Percentiles rank a stretch among this genome's conserved stretches.
Evolutionary conservation across 2,888 invertebrate genomes (phyloP).

Genomic region (Napeogenes inachia): DNA sequence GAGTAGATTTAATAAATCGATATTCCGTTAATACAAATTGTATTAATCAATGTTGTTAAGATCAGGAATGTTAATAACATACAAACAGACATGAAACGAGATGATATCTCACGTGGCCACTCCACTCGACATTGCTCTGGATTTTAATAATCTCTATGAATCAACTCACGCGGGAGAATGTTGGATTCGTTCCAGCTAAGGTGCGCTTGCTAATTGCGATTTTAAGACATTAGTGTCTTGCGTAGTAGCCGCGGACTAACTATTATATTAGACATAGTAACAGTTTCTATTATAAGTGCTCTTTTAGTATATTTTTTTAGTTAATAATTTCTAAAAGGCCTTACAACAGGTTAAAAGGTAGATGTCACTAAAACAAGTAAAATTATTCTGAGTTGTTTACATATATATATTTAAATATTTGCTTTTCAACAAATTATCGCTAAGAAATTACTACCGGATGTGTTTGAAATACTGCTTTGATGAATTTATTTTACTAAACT

Average conservation of each 20-base stretch:
- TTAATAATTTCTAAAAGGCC: too few species aligned
- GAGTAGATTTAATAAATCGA: background rate
- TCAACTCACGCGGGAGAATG: background rate
- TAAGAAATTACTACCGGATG: background rate
- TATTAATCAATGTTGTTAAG: slow-evolving; percentile 5
- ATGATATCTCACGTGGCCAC: slow-evolving; percentile 11
- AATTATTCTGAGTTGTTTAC: background rate
- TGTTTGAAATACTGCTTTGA: background rate
- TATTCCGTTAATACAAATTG: background rate
- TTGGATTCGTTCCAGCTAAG: background rate
- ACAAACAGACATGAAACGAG: background rate
- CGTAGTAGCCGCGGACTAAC: background rate
- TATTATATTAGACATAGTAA: background rate
- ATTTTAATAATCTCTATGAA: slow-evolving; percentile 6
- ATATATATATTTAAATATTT: too few species aligned
- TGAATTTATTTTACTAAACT: background rate
- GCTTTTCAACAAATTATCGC: slow-evolving; percentile 3
- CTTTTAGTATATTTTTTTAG: too few species aligned
- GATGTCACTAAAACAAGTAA: background rate
- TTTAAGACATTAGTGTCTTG: slow-evolving; percentile 6
- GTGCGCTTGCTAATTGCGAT: background rate
- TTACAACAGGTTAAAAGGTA: background rate
- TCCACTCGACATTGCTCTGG: slow-evolving; percentile 24
- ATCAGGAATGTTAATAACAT: slow-evolving; percentile 5
- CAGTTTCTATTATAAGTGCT: too few species aligned